Conservation (phyloP, 2,888 invertebrate genomes). For the Mystacides longicornis region DNA sequence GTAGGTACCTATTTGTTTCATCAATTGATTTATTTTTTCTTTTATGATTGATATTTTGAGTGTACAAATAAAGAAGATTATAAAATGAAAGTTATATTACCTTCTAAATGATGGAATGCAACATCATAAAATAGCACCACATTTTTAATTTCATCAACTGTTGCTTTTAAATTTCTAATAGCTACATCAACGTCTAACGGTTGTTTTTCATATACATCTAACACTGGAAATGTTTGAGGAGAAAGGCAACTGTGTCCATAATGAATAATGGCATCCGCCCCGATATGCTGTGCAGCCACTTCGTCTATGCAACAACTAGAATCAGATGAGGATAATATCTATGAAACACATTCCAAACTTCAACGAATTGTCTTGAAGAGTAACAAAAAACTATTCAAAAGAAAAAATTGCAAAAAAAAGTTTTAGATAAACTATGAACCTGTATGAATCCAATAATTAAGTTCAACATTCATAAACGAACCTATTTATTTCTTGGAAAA, state of each 20-base stretch:
- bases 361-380: no score
- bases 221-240: slow-evolving; percentile 66
- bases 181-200: not conserved
- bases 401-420: no score
- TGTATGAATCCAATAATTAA: no score
- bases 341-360: no score
- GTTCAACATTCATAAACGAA: no score
- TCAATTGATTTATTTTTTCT: no score
- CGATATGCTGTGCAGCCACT: slow-evolving; percentile 81
- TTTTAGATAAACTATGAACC: no score
- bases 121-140: slow-evolving; percentile 61
- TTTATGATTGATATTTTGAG: no score
- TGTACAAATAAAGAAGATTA: not conserved
- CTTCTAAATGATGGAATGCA: slow-evolving; percentile 54
- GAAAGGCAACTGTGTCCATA: slow-evolving; percentile 88
- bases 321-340: no score
- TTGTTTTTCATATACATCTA: slow-evolving; percentile 61
- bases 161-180: slow-evolving; percentile 18
- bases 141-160: slow-evolving; percentile 29
- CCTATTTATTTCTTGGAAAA: no score
- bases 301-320: slow-evolving; percentile 84
- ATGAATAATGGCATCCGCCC: slow-evolving; percentile 80
- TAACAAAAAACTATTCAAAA: no score
- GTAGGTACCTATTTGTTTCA: no score
- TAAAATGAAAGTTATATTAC: slow-evolving; percentile 32